Base-by-base conservation (phyloP, 2,113 vertebrate species). In the Hippocampus abdominalis region DNA sequence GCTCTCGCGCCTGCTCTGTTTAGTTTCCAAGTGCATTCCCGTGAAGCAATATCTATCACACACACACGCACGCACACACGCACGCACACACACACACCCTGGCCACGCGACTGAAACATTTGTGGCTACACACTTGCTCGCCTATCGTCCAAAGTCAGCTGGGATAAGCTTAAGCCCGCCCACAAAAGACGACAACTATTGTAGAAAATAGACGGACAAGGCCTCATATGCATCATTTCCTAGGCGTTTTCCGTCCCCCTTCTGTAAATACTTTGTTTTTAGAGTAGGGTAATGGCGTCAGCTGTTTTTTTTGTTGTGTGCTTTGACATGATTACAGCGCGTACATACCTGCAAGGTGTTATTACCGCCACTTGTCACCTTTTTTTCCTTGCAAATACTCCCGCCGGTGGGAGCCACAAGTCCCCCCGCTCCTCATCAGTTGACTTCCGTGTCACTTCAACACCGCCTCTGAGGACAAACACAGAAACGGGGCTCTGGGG, bases 381-480 rank as follows among this genome's bases (percentile, higher is more conserved):
- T 36, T 66, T 72, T 89, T 89, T 87, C 84, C 88, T 77, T 86
- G 25, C 89, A 90, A 91, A 90, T 87, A 89, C 81, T 90, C 89
- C 84, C 88, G 36, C 65, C 15, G 85, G 80, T 81, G 82, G 80
- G 20, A 6, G 2, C 61, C 8, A 81, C 76, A 78, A 84, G 81
- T 82, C 21, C 86, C 86, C 81, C 16, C 48, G 82, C 77, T 86
- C 56, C 77, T 81, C 79, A 76, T 62, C 67, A 56, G 57, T 64
- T 56, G 70, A 78, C 70, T 70, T 73, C 27, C 60, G 46, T 65
- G 68, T 10, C 68, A 63, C 73, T 86, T 85, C 61, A 69, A 54
- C 9, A 8, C 46, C 6, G 60, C 79, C 73, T 76, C 74, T 61
- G 23, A 69, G 77, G 71, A 80, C 71, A 77, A 68, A 80, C 71